Evolutionary conservation across 2,113 vertebrate genomes (phyloP).

Genomic region (Aramus guarauna): DNA sequence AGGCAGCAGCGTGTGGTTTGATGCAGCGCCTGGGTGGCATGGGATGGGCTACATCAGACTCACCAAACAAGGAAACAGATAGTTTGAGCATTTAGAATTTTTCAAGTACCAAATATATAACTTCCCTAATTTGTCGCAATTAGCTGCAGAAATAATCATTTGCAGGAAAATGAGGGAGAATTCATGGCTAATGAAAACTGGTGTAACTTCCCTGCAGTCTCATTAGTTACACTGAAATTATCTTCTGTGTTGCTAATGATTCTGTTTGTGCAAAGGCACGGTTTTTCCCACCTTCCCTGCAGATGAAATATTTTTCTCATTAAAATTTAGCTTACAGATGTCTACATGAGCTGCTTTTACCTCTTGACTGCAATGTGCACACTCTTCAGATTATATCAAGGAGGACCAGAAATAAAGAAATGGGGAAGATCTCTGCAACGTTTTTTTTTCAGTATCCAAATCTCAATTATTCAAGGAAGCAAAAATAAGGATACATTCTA

Average conservation of each 20-base stretch:
- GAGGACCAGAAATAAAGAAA: background rate
- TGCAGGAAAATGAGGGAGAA: constrained; percentile 1
- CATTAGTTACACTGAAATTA: constrained; percentile 18
- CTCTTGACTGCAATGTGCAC: background rate
- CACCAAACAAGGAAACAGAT: background rate
- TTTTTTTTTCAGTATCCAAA: background rate
- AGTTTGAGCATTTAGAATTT: background rate
- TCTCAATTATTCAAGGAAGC: background rate
- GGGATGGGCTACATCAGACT: background rate
- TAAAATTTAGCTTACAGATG: constrained; percentile 3
- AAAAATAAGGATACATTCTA: background rate
- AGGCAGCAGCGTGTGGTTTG: background rate
- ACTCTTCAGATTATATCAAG: background rate
- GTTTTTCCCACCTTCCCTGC: background rate
- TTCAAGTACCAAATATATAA: background rate
- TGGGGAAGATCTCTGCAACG: background rate
- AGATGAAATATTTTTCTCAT: constrained; percentile 20
- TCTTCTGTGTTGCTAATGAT: background rate
- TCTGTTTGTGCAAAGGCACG: background rate
- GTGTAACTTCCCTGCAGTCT: background rate
- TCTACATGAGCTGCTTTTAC: background rate
- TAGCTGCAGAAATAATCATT: constrained; percentile 14
- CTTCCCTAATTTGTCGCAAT: background rate
- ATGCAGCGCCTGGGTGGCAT: background rate
- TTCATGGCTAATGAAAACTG: constrained; percentile 1